phyloP scores from a whole-genome alignment of 1,140 invertebrate genomes.

The Drosophila sechellia region DNA sequence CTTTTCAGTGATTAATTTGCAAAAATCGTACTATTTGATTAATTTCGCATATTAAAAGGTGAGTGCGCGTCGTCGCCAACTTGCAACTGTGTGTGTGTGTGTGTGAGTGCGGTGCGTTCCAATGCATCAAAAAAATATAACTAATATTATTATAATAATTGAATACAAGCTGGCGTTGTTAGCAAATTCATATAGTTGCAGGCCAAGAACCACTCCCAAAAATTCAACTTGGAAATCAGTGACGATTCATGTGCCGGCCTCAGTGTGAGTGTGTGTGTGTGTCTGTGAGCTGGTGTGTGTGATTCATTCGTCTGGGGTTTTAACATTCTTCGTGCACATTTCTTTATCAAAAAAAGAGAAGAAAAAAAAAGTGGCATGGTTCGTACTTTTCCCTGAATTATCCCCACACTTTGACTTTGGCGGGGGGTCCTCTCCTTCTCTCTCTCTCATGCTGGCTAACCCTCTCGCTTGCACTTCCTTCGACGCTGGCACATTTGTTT shows the following conservation, averaged over 20 bases:
- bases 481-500: conserved; percentile 36
- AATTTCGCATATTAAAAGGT: conserved; percentile 41
- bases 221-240: conserved; percentile 38
- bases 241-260: conserved; percentile 63
- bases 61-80: conserved; percentile 37
- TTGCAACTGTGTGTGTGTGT: conserved; percentile 14
- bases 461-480: conserved; percentile 10
- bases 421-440: conserved; percentile 54
- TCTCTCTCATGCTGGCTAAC: background rate
- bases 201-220: conserved; percentile 61
- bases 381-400: conserved; percentile 61
- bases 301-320: conserved; percentile 63
- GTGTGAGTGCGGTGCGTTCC: conserved; percentile 13
- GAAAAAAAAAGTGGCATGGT: conserved; percentile 43
- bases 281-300: conserved; percentile 49
- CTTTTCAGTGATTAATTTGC: background rate
- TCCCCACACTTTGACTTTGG: conserved; percentile 58
- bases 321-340: conserved; percentile 59
- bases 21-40: background rate
- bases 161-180: conserved; percentile 8
- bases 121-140: conserved; percentile 5
- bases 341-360: conserved; percentile 55
- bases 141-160: conserved; percentile 6
- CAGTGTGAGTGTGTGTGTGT: conserved; percentile 27
- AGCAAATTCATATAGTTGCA: conserved; percentile 9